Percentiles rank a stretch among this genome's conserved stretches.
Evolutionary conservation across 2,888 invertebrate genomes (phyloP).

Genomic region (Ochropacha duplaris): DNA sequence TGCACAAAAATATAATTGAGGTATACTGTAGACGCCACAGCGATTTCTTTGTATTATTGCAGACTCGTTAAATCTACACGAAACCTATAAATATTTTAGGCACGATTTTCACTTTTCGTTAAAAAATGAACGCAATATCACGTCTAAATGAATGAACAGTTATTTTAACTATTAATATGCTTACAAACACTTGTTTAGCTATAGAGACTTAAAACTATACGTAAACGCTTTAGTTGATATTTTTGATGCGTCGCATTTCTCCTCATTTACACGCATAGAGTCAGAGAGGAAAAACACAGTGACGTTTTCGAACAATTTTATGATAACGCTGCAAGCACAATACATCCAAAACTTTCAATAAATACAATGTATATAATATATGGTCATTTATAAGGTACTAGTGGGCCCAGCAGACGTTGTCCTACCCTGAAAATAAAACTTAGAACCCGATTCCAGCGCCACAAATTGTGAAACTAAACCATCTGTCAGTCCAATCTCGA

Average conservation of each 20-base stretch:
- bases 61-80: not conserved
- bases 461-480: too few relatives aligned
- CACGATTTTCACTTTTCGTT: not conserved
- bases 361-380: not conserved
- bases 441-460: too few relatives aligned
- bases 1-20: conserved; percentile 11
- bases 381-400: not conserved
- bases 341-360: not conserved
- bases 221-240: conserved; percentile 27
- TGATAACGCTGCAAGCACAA: not conserved
- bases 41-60: not conserved
- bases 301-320: not conserved
- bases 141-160: too few relatives aligned
- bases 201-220: conserved; percentile 34
- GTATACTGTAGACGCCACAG: not conserved
- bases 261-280: conserved; percentile 4
- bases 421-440: too few relatives aligned
- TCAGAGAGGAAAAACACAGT: not conserved
- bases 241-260: conserved; percentile 9
- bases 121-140: not conserved
- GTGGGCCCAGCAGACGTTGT: too few relatives aligned
- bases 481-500: too few relatives aligned
- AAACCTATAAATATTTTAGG: not conserved
- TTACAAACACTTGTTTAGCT: conserved; percentile 8
- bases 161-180: not conserved